Conservation (phyloP, 2,797 vertebrate species). For the Centropyge bicolor region DNA sequence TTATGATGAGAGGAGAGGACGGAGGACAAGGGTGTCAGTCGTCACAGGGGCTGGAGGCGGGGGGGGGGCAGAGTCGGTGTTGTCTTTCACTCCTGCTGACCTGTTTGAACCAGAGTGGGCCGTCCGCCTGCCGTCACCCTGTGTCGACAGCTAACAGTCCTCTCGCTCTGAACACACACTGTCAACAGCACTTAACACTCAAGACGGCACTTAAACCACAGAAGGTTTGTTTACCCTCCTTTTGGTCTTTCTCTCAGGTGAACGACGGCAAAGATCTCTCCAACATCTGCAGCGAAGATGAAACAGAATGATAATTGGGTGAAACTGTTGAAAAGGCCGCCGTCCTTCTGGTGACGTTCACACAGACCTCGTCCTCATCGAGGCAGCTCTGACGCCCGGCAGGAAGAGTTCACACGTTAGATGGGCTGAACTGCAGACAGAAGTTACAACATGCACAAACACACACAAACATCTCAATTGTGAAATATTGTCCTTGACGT, state of each 20-base stretch:
- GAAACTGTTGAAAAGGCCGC: conserved; percentile 46
- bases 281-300: conserved; percentile 71
- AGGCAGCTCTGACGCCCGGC: conserved; percentile 10
- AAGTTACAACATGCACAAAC: conserved; percentile 14
- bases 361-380: conserved; percentile 28
- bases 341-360: conserved; percentile 17
- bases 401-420: not conserved
- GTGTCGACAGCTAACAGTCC: conserved; percentile 72
- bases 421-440: not conserved
- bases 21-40: conserved; percentile 60
- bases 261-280: conserved; percentile 51
- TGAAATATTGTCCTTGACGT: conserved; percentile 9
- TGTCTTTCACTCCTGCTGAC: conserved; percentile 70
- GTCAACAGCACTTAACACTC: conserved; percentile 68
- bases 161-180: conserved; percentile 51
- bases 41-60: conserved; percentile 39
- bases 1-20: conserved; percentile 39
- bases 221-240: conserved; percentile 69
- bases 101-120: conserved; percentile 65
- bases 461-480: conserved; percentile 7
- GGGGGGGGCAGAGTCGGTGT: conserved; percentile 45
- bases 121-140: conserved; percentile 46
- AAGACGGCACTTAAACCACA: conserved; percentile 57
- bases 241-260: conserved; percentile 63
- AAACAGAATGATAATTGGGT: conserved; percentile 75